phyloP scores from a whole-genome alignment of 2,888 invertebrate genomes.

The Graphium colonna region DNA sequence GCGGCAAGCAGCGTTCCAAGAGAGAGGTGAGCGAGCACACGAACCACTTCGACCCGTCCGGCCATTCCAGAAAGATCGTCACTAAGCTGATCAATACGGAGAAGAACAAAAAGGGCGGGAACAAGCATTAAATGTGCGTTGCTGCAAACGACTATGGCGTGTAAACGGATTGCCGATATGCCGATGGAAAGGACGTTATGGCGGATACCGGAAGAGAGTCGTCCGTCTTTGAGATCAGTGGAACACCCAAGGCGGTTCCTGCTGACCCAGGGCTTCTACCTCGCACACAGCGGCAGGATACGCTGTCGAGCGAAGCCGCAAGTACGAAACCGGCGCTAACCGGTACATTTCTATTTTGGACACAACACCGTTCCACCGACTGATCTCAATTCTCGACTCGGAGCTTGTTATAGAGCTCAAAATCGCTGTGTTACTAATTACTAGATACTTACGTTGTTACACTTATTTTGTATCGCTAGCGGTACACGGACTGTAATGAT shows the following conservation, averaged over 20 bases:
- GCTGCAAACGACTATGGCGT: conserved; percentile 56
- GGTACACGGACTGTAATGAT: conserved; percentile 69
- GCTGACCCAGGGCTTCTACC: conserved; percentile 59
- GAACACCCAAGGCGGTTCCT: conserved; percentile 68
- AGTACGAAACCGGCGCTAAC: conserved; percentile 28
- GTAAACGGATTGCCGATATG: conserved; percentile 64
- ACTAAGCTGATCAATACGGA: conserved; percentile 92
- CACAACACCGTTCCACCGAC: conserved; percentile 63
- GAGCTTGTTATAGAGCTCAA: conserved; percentile 74
- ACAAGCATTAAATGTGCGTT: conserved; percentile 51
- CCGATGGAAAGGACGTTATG: conserved; percentile 67
- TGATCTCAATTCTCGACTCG: conserved; percentile 61
- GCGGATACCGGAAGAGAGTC: conserved; percentile 64
- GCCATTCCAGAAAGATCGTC: conserved; percentile 95
- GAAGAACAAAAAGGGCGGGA: conserved; percentile 84
- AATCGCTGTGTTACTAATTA: conserved; percentile 74
- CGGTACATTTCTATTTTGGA: conserved; percentile 46
- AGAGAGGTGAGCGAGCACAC: conserved; percentile 93
- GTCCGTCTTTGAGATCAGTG: conserved; percentile 67
- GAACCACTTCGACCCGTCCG: conserved; percentile 94
- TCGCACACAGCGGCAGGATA: conserved; percentile 45
- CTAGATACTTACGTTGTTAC: conserved; percentile 67
- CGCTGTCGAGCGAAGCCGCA: conserved; percentile 41
- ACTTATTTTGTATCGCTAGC: conserved; percentile 53
- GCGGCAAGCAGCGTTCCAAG: conserved; percentile 94